Percentiles rank a stretch among this genome's conserved stretches.
phyloP scores from a whole-genome alignment of 2,888 invertebrate species.

The Parthenolecanium corni region DNA sequence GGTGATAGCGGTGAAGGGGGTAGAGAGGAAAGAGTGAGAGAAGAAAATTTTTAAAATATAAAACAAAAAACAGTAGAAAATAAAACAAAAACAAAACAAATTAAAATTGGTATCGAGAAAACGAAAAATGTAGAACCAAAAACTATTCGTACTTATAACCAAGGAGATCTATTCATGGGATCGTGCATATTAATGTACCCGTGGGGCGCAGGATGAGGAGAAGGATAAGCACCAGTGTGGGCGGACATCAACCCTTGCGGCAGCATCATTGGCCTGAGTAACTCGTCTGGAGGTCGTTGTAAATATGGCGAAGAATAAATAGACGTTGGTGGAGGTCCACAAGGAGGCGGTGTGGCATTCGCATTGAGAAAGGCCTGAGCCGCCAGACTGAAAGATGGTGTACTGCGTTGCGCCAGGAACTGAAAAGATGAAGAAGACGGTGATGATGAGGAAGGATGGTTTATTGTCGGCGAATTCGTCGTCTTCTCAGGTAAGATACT shows the following conservation, averaged over 20 bases:
- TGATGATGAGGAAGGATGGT: no score
- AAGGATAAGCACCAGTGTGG: constrained; percentile 31
- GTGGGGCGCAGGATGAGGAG: constrained; percentile 45
- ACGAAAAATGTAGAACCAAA: background rate
- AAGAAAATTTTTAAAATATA: no score
- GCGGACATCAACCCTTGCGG: constrained; percentile 41
- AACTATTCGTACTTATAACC: constrained; percentile 45
- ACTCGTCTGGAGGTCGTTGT: constrained; percentile 50
- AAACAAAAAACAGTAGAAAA: no score
- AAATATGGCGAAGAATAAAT: constrained; percentile 56
- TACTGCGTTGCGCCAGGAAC: constrained; percentile 12
- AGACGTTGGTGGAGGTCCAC: constrained; percentile 27
- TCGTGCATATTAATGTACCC: constrained; percentile 52
- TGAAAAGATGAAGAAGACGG: background rate
- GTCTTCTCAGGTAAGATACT: constrained; percentile 26
- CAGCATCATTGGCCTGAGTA: constrained; percentile 41
- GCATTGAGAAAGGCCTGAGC: constrained; percentile 46
- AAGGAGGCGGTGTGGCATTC: constrained; percentile 39
- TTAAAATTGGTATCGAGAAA: no score
- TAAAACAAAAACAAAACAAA: background rate
- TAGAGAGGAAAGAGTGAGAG: no score
- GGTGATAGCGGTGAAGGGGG: no score
- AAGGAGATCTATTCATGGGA: constrained; percentile 52
- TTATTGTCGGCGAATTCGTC: background rate
- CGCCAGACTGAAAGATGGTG: constrained; percentile 45